Percentiles rank a stretch among this genome's conserved stretches.
phyloP scores from a whole-genome alignment of 2,113 vertebrate species.

The Ellobius talpinus region DNA sequence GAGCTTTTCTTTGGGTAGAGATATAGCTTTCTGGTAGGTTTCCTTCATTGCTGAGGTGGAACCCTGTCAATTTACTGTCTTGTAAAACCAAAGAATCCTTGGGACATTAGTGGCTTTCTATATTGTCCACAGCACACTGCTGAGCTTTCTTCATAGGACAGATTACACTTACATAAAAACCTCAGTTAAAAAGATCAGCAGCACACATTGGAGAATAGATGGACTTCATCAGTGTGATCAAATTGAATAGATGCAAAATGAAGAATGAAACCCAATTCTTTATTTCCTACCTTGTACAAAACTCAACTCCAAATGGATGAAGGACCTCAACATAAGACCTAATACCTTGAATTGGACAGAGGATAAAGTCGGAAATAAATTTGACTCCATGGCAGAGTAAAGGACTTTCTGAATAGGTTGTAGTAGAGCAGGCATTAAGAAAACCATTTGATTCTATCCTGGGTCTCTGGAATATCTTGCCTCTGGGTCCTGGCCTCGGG shows the following conservation, averaged over 20 bases:
- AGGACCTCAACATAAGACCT: not conserved
- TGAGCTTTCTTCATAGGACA: not conserved
- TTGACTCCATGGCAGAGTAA: not conserved
- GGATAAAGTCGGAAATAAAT: not conserved
- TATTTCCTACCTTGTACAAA: not conserved
- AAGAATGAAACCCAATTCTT: not conserved
- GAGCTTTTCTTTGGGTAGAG: not conserved
- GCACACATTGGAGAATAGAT: not conserved
- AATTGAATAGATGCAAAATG: not conserved
- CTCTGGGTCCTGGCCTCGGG: not conserved
- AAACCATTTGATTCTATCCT: not conserved
- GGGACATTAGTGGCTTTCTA: not conserved
- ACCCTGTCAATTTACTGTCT: not conserved
- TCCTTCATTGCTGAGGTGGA: not conserved
- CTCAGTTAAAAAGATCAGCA: not conserved
- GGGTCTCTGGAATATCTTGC: not conserved
- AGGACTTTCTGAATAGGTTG: not conserved
- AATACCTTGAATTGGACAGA: not conserved
- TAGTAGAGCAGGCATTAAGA: not conserved
- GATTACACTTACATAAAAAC: not conserved
- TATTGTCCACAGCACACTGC: not conserved
- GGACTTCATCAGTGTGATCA: not conserved
- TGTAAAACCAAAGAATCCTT: not conserved
- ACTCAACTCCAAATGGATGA: not conserved
- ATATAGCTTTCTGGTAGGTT: not conserved